phyloP scores from a whole-genome alignment of 2,888 invertebrate genomes.

The Eutolmus rufibarbis region DNA sequence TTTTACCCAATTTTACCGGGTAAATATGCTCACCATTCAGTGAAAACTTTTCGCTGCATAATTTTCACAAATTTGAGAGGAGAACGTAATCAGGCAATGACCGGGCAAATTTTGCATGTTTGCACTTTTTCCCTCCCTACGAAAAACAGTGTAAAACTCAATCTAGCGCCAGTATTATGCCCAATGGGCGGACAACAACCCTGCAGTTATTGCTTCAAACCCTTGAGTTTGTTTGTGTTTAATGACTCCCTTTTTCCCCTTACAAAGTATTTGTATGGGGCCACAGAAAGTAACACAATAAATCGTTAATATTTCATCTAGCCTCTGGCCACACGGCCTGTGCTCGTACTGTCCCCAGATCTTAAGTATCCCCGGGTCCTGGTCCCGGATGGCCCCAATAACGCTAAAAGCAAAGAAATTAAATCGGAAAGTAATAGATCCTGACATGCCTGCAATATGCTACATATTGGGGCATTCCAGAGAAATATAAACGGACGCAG shows the following conservation, averaged over 20 bases:
- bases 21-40: neutral
- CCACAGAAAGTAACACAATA: neutral
- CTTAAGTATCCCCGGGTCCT: neutral
- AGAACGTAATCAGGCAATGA: neutral
- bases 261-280: neutral
- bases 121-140: neutral
- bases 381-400: neutral
- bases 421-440: constrained; percentile 34
- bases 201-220: neutral
- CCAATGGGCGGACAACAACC: neutral
- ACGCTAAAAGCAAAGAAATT: constrained; percentile 21
- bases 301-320: constrained; percentile 3
- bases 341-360: neutral
- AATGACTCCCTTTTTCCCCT: neutral
- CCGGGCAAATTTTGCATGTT: neutral
- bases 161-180: neutral
- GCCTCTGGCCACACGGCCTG: neutral
- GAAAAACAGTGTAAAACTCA: neutral
- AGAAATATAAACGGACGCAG: constrained; percentile 25
- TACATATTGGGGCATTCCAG: constrained; percentile 19
- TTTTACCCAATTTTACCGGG: neutral
- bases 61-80: neutral
- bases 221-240: neutral
- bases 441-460: constrained; percentile 34
- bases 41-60: neutral